phyloP scores from a whole-genome alignment of 2,113 vertebrate species.

The Murina feae region DNA sequence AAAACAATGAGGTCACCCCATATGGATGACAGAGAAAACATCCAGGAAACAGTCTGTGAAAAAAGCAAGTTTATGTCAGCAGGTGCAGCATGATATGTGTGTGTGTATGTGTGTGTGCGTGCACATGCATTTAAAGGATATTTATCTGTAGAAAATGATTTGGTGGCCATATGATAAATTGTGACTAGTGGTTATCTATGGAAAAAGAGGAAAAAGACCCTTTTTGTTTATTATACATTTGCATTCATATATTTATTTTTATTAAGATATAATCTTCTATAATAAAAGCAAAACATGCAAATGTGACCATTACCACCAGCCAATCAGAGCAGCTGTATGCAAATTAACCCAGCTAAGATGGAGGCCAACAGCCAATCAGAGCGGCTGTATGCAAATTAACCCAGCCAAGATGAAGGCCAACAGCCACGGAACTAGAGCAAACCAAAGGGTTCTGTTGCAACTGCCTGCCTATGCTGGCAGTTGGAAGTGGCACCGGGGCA shows the following conservation, averaged over 20 bases:
- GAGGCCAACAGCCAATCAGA: too few relatives aligned
- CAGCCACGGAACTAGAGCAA: too few relatives aligned
- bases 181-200: not conserved
- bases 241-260: not conserved
- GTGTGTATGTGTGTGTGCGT: not conserved
- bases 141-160: not conserved
- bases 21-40: not conserved
- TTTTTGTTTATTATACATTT: not conserved
- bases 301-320: too few relatives aligned
- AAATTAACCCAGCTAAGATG: too few relatives aligned
- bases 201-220: not conserved
- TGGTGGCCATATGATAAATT: not conserved
- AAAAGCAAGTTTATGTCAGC: not conserved
- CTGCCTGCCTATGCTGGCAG: too few relatives aligned
- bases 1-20: not conserved
- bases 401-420: too few relatives aligned
- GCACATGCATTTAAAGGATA: not conserved
- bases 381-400: too few relatives aligned
- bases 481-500: too few relatives aligned
- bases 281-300: too few relatives aligned
- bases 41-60: not conserved
- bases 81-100: not conserved
- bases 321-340: too few relatives aligned
- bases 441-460: too few relatives aligned
- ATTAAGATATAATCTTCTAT: not conserved